phyloP scores from a whole-genome alignment of 2,797 vertebrate genomes.

The Chloroceryle inda region DNA sequence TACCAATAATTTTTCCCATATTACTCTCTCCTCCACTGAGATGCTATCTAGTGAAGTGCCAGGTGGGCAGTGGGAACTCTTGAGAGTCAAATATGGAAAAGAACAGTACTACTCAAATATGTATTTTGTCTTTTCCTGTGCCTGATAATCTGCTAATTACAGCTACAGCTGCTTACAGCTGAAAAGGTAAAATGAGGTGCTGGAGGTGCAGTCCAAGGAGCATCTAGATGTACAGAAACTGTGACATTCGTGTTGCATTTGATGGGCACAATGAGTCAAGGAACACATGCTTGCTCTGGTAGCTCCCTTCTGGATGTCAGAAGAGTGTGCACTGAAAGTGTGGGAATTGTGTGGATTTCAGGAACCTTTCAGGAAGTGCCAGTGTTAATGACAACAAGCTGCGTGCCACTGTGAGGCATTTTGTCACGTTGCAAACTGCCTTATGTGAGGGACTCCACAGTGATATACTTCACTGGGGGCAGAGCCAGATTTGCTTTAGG shows the following conservation, averaged over 20 bases:
- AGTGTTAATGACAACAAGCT: background rate
- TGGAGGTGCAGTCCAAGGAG: background rate
- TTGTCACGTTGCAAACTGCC: background rate
- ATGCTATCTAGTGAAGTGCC: background rate
- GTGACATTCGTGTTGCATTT: background rate
- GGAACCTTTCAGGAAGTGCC: background rate
- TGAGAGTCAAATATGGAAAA: background rate
- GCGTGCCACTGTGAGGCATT: background rate
- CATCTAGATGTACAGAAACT: background rate
- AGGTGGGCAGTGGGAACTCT: background rate
- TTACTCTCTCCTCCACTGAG: background rate
- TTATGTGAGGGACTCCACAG: background rate
- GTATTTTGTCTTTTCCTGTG: background rate
- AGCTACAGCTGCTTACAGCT: background rate
- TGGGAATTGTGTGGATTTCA: background rate
- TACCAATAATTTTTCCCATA: background rate
- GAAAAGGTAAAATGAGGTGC: background rate
- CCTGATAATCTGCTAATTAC: background rate
- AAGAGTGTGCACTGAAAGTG: background rate
- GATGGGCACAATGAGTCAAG: background rate
- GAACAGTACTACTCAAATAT: background rate
- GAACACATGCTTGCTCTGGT: background rate
- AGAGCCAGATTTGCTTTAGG: background rate
- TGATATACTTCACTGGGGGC: background rate
- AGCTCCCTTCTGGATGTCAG: background rate